Conservation (phyloP, 2,797 vertebrate genomes). For the Micrastur ruficollis region DNA sequence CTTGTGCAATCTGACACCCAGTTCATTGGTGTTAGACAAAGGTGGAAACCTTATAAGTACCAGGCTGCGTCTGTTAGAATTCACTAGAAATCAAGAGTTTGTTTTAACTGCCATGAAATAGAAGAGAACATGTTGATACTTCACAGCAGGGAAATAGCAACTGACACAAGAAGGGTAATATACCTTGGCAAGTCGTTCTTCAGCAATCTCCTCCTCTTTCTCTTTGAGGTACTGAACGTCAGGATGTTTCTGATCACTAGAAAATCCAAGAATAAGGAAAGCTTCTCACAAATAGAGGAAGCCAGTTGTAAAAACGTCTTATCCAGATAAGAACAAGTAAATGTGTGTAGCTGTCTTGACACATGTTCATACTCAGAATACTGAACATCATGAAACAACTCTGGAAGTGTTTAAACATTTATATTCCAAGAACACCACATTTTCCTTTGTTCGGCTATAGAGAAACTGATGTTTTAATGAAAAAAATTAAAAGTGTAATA, state of each 20-base stretch:
- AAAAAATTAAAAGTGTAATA: background rate
- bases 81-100: background rate
- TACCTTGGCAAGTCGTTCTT: slow-evolving; percentile 85
- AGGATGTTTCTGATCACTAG: slow-evolving; percentile 72
- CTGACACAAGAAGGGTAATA: background rate
- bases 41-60: background rate
- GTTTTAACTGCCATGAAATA: background rate
- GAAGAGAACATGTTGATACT: background rate
- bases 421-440: background rate
- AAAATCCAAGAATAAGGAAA: background rate
- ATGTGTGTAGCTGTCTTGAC: background rate
- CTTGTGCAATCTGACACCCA: background rate
- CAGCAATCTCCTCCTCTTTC: slow-evolving; percentile 80
- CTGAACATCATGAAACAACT: background rate
- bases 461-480: background rate
- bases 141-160: background rate
- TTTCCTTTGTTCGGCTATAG: background rate
- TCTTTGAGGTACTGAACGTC: slow-evolving; percentile 69
- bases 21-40: background rate
- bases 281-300: background rate
- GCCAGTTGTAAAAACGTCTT: background rate
- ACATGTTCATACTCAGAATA: background rate
- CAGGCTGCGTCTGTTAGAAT: background rate
- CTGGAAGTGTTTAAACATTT: background rate
- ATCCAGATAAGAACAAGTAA: background rate